Evolutionary conservation across 2,113 vertebrate species (phyloP).

Genomic region (Cettia cetti): DNA sequence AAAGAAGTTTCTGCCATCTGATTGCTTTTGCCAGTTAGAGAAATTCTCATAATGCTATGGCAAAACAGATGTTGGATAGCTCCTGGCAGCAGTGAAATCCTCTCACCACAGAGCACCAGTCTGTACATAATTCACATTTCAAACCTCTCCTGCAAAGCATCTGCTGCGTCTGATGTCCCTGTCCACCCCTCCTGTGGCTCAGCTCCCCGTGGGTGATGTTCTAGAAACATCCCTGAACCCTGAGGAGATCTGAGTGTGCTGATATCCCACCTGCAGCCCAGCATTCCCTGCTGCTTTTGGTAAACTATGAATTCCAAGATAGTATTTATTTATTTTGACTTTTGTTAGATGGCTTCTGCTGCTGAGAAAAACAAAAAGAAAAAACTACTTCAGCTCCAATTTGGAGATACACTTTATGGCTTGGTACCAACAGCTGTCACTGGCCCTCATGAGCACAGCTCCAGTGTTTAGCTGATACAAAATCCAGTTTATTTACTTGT

Average conservation of each 20-base stretch:
- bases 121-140: background rate
- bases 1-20: background rate
- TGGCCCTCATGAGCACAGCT: background rate
- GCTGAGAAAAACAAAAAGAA: background rate
- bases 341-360: background rate
- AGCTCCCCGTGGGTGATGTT: background rate
- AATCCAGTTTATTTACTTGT: fast-evolving
- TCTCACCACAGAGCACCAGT: background rate
- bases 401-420: background rate
- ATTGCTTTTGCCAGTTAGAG: background rate
- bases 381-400: background rate
- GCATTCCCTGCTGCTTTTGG: background rate
- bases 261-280: background rate
- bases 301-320: background rate
- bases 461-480: background rate
- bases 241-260: background rate
- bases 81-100: background rate
- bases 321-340: slow-evolving; percentile 3
- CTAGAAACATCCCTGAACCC: background rate
- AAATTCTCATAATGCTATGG: background rate
- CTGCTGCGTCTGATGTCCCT: background rate
- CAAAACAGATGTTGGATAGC: background rate
- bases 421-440: background rate
- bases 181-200: background rate
- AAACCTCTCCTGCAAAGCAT: background rate